These are phyloP conservation scores for Crotalus horridus DNA, from an alignment of 2,113 vertebrate species.

Conservation along the genomic window DNA sequence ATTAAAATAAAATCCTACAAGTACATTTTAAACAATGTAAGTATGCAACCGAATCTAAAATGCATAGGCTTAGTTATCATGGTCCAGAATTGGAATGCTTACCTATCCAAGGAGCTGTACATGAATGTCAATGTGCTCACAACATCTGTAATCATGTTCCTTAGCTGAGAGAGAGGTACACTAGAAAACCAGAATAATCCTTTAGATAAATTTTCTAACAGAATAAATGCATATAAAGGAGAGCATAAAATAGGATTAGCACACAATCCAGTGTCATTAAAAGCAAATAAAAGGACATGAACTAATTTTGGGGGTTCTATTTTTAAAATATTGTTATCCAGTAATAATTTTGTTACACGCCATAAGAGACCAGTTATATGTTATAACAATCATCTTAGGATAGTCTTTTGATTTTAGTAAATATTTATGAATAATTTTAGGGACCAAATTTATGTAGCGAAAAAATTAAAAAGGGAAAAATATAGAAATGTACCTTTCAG, in stretches of 20 bases:
- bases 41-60: background rate
- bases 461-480: background rate
- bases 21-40: background rate
- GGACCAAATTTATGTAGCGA: background rate
- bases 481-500: slow-evolving; percentile 79
- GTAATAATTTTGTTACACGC: background rate
- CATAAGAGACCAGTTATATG: background rate
- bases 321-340: background rate
- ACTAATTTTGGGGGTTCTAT: background rate
- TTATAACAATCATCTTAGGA: background rate
- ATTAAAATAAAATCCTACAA: background rate
- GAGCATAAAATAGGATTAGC: background rate
- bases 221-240: background rate
- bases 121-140: slow-evolving; percentile 87
- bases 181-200: slow-evolving; percentile 61
- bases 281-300: background rate
- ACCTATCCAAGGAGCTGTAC: slow-evolving; percentile 89
- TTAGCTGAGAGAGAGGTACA: slow-evolving; percentile 85
- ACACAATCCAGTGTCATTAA: background rate
- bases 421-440: background rate
- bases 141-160: slow-evolving; percentile 80
- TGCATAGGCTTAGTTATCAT: slow-evolving; percentile 25
- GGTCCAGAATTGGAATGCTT: slow-evolving; percentile 47
- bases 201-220: background rate
- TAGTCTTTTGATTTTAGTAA: background rate